Evolutionary conservation across 2,888 invertebrate genomes (phyloP), one percentile per base, ranked within the genome.

Genomic region (Odontocolon sp.): DNA sequence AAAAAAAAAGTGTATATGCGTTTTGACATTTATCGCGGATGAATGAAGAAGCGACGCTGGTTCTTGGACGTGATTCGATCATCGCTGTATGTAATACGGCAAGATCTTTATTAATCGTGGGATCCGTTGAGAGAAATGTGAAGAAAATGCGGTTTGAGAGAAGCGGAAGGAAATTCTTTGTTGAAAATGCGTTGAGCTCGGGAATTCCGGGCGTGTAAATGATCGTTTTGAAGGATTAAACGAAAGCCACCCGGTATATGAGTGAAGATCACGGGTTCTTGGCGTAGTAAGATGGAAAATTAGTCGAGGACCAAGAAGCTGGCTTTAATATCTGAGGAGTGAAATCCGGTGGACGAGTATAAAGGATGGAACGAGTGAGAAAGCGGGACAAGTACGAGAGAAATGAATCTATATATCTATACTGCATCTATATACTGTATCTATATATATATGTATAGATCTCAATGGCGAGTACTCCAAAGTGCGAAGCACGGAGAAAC

Each of bases 241-340:
- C 56, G 33, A 63, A 79, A 74, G 63, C 66, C 61, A 56, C 61
- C 69, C 70, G 64, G 36, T 69, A 59, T 47, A 64, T 36, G 56
- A 52, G 50, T 67, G 23, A 26, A 5, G 26, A 61, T 28, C 50
- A 3, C 11, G 42, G 38, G 36, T 50, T 64, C 61, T 74, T 63
- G n/a, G n/a, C n/a, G n/a, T 45, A 54, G 28, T 50, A 42, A 47
- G 54, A 72, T 79, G 72, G 81, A 84, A 85, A 87, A 87, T 87
- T 87, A 85, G 86, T 83, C 78, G 79, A 80, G 82, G 82, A 82
- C 80, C 81, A 16, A 59, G 66, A 84, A 82, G 85, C 81, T 81
- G 76, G 82, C 85, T 85, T 86, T 87, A 87, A 87, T 87, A 86
- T 86, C 83, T 75, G 42, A 45, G 72, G 59, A 67, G 40, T 56